These are phyloP conservation scores for Micromys minutus DNA, from an alignment of 2,113 vertebrate genomes.

Conservation along the genomic window DNA sequence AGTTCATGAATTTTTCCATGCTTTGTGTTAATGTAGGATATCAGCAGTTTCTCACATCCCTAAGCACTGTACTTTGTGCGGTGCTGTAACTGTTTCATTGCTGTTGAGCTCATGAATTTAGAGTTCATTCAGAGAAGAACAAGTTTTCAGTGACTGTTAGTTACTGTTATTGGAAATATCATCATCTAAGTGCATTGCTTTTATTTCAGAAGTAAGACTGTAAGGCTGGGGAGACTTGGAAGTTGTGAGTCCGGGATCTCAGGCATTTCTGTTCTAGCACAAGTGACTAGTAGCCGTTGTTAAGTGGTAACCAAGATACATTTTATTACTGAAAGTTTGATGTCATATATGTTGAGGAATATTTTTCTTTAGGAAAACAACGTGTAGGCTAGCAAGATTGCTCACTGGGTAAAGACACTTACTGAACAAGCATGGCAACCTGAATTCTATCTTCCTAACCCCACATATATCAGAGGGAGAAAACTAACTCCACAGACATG, in stretches of 20 bases:
- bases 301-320: background rate
- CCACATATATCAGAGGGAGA: background rate
- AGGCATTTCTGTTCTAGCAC: background rate
- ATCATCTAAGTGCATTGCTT: background rate
- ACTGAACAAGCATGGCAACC: too few relatives aligned
- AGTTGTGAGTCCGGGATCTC: background rate
- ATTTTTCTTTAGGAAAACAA: background rate
- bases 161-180: background rate
- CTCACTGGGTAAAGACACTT: background rate
- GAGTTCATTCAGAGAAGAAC: background rate
- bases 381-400: background rate
- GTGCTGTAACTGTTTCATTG: background rate
- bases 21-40: background rate
- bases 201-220: background rate
- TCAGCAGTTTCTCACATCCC: background rate
- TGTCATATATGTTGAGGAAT: background rate
- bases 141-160: background rate
- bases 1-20: background rate
- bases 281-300: background rate
- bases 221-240: background rate
- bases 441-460: background rate
- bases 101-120: background rate
- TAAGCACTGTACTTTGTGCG: background rate
- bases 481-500: background rate
- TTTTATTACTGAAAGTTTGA: background rate